Percentiles rank a stretch among this genome's conserved stretches.
phyloP scores from a whole-genome alignment of 2,797 vertebrate genomes.

The Pantherophis vulpinus region DNA sequence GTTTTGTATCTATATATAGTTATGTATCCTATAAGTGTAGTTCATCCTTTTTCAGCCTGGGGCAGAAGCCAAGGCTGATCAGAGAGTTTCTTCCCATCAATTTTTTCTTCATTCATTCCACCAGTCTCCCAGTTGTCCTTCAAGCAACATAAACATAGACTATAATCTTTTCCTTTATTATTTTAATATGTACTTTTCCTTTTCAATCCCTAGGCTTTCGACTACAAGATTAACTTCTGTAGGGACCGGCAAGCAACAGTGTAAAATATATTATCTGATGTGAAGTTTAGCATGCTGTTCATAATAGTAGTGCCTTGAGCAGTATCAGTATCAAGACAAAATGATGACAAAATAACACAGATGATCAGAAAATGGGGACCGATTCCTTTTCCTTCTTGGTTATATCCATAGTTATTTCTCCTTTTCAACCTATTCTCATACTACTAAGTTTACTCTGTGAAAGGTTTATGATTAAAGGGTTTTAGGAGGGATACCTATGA shows the following conservation, averaged over 20 bases:
- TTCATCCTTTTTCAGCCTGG: neutral
- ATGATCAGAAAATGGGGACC: neutral
- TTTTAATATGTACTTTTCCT: neutral
- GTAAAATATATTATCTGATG: neutral
- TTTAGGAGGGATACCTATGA: neutral
- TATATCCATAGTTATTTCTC: neutral
- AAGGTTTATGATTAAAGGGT: neutral
- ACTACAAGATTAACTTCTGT: neutral
- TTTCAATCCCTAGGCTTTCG: neutral
- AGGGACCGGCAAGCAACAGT: neutral
- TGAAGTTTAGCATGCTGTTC: neutral
- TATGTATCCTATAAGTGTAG: too few relatives aligned
- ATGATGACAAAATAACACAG: neutral
- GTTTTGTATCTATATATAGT: too few relatives aligned
- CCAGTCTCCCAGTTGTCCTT: neutral
- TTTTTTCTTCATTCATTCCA: neutral
- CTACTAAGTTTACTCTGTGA: neutral
- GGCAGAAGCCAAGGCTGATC: neutral
- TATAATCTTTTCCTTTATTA: neutral
- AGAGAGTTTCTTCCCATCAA: neutral
- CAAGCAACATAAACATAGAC: neutral
- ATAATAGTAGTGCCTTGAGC: neutral
- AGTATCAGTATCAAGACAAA: neutral
- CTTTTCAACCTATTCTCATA: neutral
- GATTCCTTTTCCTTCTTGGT: neutral